Percentiles rank a stretch among this genome's conserved stretches.
These are phyloP conservation scores for Drosophila pseudoobscura DNA, from an alignment of 1,140 invertebrate genomes.

Conservation along the genomic window DNA sequence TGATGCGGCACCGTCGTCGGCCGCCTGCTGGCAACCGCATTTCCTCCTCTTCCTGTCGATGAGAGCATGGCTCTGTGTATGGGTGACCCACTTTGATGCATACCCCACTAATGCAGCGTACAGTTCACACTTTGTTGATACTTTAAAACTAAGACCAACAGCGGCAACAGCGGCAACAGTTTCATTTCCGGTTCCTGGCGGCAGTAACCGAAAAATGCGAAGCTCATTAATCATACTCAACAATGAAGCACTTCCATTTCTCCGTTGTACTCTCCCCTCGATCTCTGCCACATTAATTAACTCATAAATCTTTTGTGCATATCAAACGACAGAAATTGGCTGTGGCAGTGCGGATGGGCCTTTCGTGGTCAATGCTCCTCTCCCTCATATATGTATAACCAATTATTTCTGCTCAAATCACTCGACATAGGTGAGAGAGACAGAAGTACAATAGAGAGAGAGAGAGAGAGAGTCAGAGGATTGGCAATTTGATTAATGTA, in stretches of 20 bases:
- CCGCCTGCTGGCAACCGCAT: constrained; percentile 30
- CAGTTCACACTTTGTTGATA: constrained; percentile 27
- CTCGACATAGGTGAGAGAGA: constrained; percentile 31
- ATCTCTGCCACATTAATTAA: constrained; percentile 68
- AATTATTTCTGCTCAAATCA: constrained; percentile 69
- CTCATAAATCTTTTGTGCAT: constrained; percentile 78
- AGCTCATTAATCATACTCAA: constrained; percentile 70
- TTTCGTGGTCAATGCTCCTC: constrained; percentile 3
- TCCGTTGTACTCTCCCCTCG: constrained; percentile 11
- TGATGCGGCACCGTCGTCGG: constrained; percentile 14
- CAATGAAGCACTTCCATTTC: constrained; percentile 31
- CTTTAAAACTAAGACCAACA: constrained; percentile 45
- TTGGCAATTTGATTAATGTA: constrained; percentile 68
- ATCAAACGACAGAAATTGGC: constrained; percentile 74
- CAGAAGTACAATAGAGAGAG: not conserved
- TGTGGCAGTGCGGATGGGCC: not conserved
- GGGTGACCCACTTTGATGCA: constrained; percentile 24
- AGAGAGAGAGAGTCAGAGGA: not conserved
- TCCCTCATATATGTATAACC: constrained; percentile 37
- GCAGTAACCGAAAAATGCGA: constrained; percentile 10
- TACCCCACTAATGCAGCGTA: constrained; percentile 6
- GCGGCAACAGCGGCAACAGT: constrained; percentile 39
- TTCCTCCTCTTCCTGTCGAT: not conserved
- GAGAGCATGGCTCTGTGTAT: not conserved
- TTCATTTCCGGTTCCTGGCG: constrained; percentile 39